Evolutionary conservation across 2,888 invertebrate genomes (phyloP).

Genomic region (Mythimna impura): DNA sequence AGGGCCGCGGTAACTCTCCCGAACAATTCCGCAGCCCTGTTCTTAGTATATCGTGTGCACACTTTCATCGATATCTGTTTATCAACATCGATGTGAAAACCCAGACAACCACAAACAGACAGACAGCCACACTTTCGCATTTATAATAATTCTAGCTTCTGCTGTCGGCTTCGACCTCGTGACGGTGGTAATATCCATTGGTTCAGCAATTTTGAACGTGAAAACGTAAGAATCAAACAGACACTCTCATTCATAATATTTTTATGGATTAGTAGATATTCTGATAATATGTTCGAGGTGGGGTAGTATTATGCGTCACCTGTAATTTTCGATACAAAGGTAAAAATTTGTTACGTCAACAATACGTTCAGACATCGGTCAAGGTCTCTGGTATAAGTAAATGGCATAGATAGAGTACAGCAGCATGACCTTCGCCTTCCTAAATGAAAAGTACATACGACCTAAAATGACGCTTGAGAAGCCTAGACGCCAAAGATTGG

Average conservation of each 20-base stretch:
- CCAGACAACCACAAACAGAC: no score
- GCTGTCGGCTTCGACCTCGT: no score
- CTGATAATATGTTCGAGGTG: not conserved
- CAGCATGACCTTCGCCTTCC: not conserved
- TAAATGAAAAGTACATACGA: not conserved
- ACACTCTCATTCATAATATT: not conserved
- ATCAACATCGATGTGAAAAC: not conserved
- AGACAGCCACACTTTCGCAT: not conserved
- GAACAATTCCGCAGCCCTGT: not conserved
- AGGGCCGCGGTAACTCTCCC: no score
- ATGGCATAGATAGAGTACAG: no score
- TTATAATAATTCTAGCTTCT: not conserved
- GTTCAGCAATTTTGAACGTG: no score
- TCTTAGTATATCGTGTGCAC: not conserved
- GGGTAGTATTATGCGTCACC: constrained; percentile 6
- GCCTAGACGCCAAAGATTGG: not conserved
- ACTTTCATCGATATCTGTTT: not conserved
- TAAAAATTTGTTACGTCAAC: constrained; percentile 5
- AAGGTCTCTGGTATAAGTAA: not conserved
- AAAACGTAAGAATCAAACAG: not conserved
- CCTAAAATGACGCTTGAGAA: not conserved
- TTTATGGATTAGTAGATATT: not conserved
- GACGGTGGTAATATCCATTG: no score
- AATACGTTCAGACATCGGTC: not conserved
- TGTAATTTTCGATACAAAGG: not conserved